These are phyloP conservation scores for Chlamydotis undulata DNA, from an alignment of 2,113 vertebrate species.

Conservation along the genomic window DNA sequence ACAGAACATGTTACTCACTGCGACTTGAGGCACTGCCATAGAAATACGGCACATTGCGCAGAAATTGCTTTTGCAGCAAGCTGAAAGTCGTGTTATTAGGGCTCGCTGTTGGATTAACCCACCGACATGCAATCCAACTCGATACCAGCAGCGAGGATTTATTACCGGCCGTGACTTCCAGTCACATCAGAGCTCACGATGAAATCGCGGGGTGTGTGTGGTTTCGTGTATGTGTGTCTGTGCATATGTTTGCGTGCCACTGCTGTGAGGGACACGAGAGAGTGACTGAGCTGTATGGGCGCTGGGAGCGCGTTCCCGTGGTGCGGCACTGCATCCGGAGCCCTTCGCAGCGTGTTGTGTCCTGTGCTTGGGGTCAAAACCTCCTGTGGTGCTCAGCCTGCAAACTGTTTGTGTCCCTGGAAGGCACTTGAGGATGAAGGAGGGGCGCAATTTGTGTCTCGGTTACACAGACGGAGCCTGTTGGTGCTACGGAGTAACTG, in stretches of 20 bases:
- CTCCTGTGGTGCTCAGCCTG: neutral
- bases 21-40: constrained; percentile 28
- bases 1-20: constrained; percentile 41
- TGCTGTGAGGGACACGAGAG: neutral
- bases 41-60: constrained; percentile 60
- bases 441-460: neutral
- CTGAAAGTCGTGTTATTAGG: constrained; percentile 53
- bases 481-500: neutral
- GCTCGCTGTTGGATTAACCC: constrained; percentile 56
- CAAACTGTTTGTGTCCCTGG: neutral
- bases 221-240: accelerated
- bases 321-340: neutral
- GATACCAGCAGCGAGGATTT: constrained; percentile 38
- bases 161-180: constrained; percentile 47
- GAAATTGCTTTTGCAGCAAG: constrained; percentile 64
- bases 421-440: neutral
- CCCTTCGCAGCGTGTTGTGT: neutral
- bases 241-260: neutral
- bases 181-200: neutral
- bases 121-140: constrained; percentile 32
- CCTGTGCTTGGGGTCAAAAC: constrained; percentile 27
- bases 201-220: neutral
- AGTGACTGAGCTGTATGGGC: neutral
- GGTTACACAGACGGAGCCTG: neutral
- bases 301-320: neutral